These are phyloP conservation scores for Anastatus disparis DNA, from an alignment of 1,140 invertebrate species.

Conservation along the genomic window DNA sequence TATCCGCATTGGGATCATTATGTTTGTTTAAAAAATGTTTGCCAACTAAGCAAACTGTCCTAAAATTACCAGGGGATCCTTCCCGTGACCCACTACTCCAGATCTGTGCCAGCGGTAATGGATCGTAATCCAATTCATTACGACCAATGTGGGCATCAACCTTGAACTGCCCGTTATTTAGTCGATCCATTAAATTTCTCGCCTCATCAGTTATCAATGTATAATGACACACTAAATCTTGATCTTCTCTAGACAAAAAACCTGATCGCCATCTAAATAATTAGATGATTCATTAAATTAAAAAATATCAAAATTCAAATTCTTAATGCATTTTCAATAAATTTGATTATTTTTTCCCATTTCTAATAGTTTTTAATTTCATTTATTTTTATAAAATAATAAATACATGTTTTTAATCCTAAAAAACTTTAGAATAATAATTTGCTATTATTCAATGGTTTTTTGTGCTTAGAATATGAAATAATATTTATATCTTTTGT, in stretches of 20 bases:
- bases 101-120: constrained; percentile 1
- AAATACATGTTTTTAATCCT: no score
- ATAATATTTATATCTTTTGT: no score
- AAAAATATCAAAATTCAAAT: neutral
- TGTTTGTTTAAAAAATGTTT: constrained; percentile 16
- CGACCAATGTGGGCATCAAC: neutral
- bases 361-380: neutral
- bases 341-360: neutral
- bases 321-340: no score
- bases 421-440: no score
- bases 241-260: constrained; percentile 22
- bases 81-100: neutral
- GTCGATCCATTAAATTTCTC: neutral
- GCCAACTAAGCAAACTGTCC: neutral
- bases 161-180: neutral
- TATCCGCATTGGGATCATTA: neutral
- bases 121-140: neutral
- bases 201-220: neutral
- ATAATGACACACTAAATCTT: constrained; percentile 21
- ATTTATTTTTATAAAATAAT: neutral
- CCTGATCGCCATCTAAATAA: constrained; percentile 15
- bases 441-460: no score
- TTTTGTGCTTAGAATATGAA: no score
- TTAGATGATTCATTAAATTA: neutral
- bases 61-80: neutral